Evolutionary conservation across 1,140 invertebrate genomes (phyloP).

Genomic region (Microplitis demolitor): DNA sequence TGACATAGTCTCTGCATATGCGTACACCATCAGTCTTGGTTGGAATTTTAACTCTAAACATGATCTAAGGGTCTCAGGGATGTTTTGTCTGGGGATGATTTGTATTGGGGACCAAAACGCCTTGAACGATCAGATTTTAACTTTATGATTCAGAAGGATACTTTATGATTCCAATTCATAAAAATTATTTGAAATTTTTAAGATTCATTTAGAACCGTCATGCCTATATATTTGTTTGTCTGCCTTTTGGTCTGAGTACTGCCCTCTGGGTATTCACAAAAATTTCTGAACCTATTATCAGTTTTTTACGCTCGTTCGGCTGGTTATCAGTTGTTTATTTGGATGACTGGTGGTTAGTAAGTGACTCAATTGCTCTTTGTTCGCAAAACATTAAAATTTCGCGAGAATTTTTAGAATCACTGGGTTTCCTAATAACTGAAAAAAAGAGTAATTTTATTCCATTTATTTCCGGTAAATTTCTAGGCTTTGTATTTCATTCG

Average conservation of each 20-base stretch:
- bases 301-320: conserved; percentile 24
- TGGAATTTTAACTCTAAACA: too few species aligned
- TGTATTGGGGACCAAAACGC: too few species aligned
- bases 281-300: conserved; percentile 31
- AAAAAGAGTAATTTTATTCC: conserved; percentile 28
- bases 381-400: conserved; percentile 19
- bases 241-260: conserved; percentile 28
- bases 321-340: conserved; percentile 27
- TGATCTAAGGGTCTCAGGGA: too few species aligned
- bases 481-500: conserved; percentile 39
- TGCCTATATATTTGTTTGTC: conserved; percentile 28
- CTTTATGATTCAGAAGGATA: too few species aligned
- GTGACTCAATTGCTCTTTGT: conserved; percentile 2
- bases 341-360: conserved; percentile 30
- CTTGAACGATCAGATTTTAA: too few species aligned
- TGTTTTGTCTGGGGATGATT: too few species aligned
- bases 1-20: too few species aligned
- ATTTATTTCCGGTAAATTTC: conserved; percentile 25
- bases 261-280: conserved; percentile 34
- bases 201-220: conserved; percentile 25
- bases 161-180: conserved; percentile 8
- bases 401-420: conserved; percentile 25
- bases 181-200: conserved; percentile 28
- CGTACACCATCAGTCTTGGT: too few species aligned
- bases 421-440: conserved; percentile 38